These are phyloP conservation scores for Plutomurus gul DNA, from an alignment of 1,140 invertebrate species.

Conservation along the genomic window DNA sequence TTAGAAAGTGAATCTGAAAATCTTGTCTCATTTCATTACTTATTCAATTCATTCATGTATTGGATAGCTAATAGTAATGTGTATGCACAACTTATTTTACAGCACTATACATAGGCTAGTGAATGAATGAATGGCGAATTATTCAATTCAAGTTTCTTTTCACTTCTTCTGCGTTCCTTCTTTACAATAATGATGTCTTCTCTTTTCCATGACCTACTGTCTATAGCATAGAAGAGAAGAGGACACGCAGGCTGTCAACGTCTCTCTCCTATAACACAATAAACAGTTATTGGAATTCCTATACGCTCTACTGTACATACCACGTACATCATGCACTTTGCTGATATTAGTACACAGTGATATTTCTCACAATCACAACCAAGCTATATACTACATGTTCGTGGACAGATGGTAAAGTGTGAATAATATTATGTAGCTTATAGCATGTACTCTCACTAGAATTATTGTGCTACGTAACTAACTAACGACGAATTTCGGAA, in stretches of 20 bases:
- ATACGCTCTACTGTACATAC: too few species aligned
- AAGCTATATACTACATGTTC: too few species aligned
- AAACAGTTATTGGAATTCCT: neutral
- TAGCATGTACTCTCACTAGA: too few species aligned
- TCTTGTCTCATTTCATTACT: conserved; percentile 18
- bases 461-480: too few species aligned
- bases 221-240: neutral
- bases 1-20: conserved; percentile 35
- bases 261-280: neutral
- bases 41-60: neutral
- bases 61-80: neutral
- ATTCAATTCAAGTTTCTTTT: neutral
- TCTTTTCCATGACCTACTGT: conserved; percentile 17
- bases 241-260: neutral
- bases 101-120: neutral
- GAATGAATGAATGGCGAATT: neutral
- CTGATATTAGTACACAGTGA: neutral
- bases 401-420: too few species aligned
- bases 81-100: neutral
- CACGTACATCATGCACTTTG: too few species aligned
- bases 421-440: too few species aligned
- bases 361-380: too few species aligned
- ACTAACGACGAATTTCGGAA: too few species aligned
- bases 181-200: neutral
- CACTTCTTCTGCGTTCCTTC: neutral